Evolutionary conservation across 2,797 vertebrate species (phyloP), one percentile per base, ranked within the genome.

Genomic region (Scomberomorus guttatus): DNA sequence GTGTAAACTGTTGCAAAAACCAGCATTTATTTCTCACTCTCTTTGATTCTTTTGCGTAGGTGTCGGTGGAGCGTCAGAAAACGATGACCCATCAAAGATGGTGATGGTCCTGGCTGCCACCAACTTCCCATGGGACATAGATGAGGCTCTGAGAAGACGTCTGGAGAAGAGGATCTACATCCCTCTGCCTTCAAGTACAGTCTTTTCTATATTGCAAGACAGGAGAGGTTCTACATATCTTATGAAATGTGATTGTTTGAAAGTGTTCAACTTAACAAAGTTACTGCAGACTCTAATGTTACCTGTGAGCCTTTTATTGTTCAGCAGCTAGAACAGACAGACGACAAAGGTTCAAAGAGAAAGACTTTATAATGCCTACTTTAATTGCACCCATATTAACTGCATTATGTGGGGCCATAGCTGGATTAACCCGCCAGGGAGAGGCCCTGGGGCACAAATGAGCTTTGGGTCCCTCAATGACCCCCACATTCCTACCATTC

Each of bases 41-140:
- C 2, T 20, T 2, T 25, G 48, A 0, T 17, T 56, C 44, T 50
- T 18, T 14, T 50, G n/a, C 82, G 24, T 70, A 99, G 98, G 98
- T 92, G 98, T 99, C 14, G 98, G 97, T 18, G 98, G 98, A 34
- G 95, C 97, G 11, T 93, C 96, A 71, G 98, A 99, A 91, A 98
- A 96, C n/a, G 97, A 98, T 3, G 97, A 99, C 91, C 98, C 98
- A 8, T 99, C 97, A 24, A 99, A 99, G 92, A 99, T 99, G 98
- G 98, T 99, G 84, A 99, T 99, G 98, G 98, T 99, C 80, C 92
- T 99, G 81, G 98, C 98, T 69, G 98, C 98, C 84, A 99, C 98
- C 63, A 99, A 99, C 93, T 99, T 99, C 89, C 98, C 98, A 3
- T 99, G 98, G 98, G 98, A 99, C 94, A 99, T 99, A 60, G 98